Conservation (phyloP, 2,888 invertebrate genomes). For the Epinotia nisella region DNA sequence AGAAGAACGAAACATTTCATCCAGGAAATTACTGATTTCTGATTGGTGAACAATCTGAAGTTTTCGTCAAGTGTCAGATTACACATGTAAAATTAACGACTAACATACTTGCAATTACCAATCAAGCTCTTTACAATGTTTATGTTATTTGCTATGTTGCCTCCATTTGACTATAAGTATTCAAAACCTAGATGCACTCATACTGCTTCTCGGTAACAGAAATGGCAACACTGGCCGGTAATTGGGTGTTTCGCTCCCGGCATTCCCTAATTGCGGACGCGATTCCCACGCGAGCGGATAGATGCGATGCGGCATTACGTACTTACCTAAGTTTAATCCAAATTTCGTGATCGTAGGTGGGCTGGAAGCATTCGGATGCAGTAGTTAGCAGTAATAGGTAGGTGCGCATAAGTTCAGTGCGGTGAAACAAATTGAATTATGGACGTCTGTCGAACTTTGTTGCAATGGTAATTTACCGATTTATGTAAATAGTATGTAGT, state of each 20-base stretch:
- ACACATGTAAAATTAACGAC: no score
- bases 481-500: no score
- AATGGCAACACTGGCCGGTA: constrained; percentile 66
- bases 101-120: background rate
- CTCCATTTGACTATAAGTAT: background rate
- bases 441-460: no score
- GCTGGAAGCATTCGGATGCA: constrained; percentile 46
- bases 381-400: constrained; percentile 40
- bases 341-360: constrained; percentile 62
- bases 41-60: no score
- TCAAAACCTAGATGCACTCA: background rate
- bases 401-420: background rate
- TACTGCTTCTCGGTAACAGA: constrained; percentile 62
- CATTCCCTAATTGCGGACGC: constrained; percentile 77
- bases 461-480: no score
- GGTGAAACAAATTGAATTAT: background rate
- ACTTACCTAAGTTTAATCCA: constrained; percentile 72
- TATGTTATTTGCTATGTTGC: no score
- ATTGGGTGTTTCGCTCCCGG: constrained; percentile 76
- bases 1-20: no score
- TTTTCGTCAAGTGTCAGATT: no score
- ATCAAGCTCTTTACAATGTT: background rate
- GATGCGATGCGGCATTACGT: constrained; percentile 56
- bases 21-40: no score
- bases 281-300: constrained; percentile 71